Base-by-base conservation (phyloP, 2,888 invertebrate species). In the Herminia tarsipennalis region DNA sequence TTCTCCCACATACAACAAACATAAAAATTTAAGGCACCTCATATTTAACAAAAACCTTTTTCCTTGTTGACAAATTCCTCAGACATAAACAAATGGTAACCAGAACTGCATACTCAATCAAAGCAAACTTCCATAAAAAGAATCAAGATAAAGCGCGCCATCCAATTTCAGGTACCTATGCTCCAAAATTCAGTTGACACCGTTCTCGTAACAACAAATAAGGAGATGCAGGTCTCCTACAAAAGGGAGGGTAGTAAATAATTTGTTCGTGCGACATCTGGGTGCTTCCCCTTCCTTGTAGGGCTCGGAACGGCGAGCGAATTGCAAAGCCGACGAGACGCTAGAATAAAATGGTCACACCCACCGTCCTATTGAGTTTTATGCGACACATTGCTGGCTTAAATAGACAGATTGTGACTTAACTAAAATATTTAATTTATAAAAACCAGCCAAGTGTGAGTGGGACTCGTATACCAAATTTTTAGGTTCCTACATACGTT, bases 191-290 rank as follows among this genome's bases (percentile, higher is more conserved):
- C 40, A 48, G 61, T 50, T 56, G 65, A 65, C 63, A 66, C 53
- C 62, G 47, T 60, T 70, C 58, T 66, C 56, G 54, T 66, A 67
- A 70, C 73, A 73, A 74, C 67, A 73, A 75, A 81, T 79, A 80
- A 72, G 73, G 70, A 76, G 76, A 78, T 78, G 79, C 78, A 76
- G 67, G 70, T 55, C 56, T 61, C 57, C 64, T 70, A 81, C 83
- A 81, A 87, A 86, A 83, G 82, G 80, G 74, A 67, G 70, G 80
- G 82, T 79, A 83, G 89, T 89, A 88, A 89, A 90, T 90, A 90
- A 90, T 89, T 88, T 86, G 86, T 75, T 73, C 73, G 70, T 51
- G 76, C 80, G 90, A 90, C 90, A 90, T 87, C 86, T 87, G 89
- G 87, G 84, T 57, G 77, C 89, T 79, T 80, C 89, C 90, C 85